phyloP scores from a whole-genome alignment of 2,888 invertebrate genomes.

The Euproctis similis region DNA sequence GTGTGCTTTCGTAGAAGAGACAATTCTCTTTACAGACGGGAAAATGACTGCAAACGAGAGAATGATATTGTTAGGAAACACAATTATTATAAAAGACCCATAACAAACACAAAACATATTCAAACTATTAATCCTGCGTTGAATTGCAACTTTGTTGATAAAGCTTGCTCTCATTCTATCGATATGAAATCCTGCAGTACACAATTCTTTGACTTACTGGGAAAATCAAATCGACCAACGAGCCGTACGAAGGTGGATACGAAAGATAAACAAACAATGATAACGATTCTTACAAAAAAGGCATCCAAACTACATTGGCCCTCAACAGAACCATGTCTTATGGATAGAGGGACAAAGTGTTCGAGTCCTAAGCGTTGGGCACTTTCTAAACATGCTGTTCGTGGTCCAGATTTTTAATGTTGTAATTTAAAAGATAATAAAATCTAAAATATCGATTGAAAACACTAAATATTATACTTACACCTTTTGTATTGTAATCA shows the following conservation, averaged over 20 bases:
- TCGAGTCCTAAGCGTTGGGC: constrained; percentile 44
- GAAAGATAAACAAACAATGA: neutral
- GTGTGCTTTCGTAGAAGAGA: constrained; percentile 39
- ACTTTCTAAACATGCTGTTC: constrained; percentile 33
- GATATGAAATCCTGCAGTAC: constrained; percentile 32
- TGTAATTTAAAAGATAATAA: too few species aligned
- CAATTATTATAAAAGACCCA: constrained; percentile 23
- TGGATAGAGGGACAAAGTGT: neutral
- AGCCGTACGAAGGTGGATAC: neutral
- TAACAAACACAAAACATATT: constrained; percentile 27
- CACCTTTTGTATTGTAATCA: too few species aligned
- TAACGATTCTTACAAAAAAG: neutral
- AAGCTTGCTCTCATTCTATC: constrained; percentile 34
- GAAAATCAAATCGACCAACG: neutral
- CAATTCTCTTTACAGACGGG: too few species aligned
- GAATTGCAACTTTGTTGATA: constrained; percentile 27
- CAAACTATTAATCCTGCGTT: constrained; percentile 27
- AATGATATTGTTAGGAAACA: constrained; percentile 28
- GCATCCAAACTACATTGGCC: neutral
- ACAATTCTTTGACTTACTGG: constrained; percentile 15
- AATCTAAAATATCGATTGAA: too few species aligned
- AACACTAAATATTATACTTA: too few species aligned
- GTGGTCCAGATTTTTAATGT: constrained; percentile 60
- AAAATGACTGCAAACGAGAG: too few species aligned
- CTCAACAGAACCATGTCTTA: too few species aligned